A percentile compares a stretch with the other conserved stretches of the same genome.
Evolutionary conservation across 2,888 invertebrate genomes (phyloP).

Genomic region (Drosophila villosipedis): DNA sequence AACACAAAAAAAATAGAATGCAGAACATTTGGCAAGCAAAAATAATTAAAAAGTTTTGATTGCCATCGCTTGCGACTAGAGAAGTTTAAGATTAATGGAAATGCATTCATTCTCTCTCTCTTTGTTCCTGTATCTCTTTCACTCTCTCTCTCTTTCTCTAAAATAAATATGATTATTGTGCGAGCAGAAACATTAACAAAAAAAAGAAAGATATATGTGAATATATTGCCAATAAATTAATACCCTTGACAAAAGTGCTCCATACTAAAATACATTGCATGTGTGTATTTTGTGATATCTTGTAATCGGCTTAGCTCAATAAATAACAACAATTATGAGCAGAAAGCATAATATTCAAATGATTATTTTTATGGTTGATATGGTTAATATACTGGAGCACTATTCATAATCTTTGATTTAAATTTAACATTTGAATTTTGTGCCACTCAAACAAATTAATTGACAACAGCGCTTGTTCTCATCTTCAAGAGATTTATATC

Average conservation of each 20-base stretch:
- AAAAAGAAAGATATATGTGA: background rate
- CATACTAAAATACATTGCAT: background rate
- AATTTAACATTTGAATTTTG: background rate
- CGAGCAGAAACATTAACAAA: background rate
- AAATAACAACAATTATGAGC: background rate
- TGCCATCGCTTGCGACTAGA: conserved; percentile 40
- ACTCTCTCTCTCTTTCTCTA: background rate
- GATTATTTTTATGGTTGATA: background rate
- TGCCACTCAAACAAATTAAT: background rate
- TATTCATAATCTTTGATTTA: background rate
- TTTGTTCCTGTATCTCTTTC: background rate
- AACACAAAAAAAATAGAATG: conserved; percentile 8
- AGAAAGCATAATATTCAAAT: background rate
- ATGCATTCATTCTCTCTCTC: conserved; percentile 20
- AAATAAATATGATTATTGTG: background rate
- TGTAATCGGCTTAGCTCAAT: background rate
- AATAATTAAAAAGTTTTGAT: conserved; percentile 74
- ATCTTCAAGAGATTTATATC: background rate
- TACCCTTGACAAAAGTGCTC: background rate
- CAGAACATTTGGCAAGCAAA: conserved; percentile 52
- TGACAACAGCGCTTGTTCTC: background rate
- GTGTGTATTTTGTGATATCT: background rate
- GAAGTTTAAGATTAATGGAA: conserved; percentile 51
- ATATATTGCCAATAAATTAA: background rate
- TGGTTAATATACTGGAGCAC: background rate